Evolutionary conservation across 2,113 vertebrate species (phyloP).

Genomic region (Corythaixoides concolor): DNA sequence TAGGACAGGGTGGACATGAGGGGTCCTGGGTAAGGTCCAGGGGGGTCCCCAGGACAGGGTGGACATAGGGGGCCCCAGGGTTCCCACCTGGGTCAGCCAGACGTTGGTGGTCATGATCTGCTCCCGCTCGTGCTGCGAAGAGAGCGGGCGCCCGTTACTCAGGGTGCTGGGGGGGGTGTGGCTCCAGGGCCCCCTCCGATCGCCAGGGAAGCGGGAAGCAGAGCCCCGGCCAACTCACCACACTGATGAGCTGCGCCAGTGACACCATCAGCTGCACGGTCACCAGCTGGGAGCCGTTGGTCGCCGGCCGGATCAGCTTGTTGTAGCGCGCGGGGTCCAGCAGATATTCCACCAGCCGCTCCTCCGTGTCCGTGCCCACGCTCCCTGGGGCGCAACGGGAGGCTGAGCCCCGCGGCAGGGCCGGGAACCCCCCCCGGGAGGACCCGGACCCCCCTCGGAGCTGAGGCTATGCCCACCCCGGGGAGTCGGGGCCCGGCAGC

Average conservation of each 20-base stretch:
- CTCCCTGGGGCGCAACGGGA: constrained; percentile 57
- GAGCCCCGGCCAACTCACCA: constrained; percentile 79
- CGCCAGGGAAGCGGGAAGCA: not conserved
- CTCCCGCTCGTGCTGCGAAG: constrained; percentile 87
- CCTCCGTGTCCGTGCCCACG: constrained; percentile 89
- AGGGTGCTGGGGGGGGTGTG: too few relatives aligned
- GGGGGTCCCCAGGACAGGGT: too few relatives aligned
- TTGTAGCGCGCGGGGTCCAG: constrained; percentile 92
- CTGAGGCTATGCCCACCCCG: too few relatives aligned
- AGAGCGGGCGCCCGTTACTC: not conserved
- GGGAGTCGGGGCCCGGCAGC: too few relatives aligned
- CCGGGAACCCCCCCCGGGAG: too few relatives aligned
- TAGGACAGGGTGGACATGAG: not conserved
- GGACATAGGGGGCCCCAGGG: not conserved
- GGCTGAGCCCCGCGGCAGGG: not conserved
- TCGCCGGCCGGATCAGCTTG: constrained; percentile 94
- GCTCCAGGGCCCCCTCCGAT: accelerated
- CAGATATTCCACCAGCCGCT: constrained; percentile 91
- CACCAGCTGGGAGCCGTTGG: constrained; percentile 91
- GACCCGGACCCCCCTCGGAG: too few relatives aligned
- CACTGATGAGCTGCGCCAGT: constrained; percentile 93
- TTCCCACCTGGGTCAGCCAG: constrained; percentile 91
- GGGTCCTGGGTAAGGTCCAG: not conserved
- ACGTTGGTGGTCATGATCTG: constrained; percentile 97
- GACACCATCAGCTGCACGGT: constrained; percentile 97